These are phyloP conservation scores for Rousettus leschenaultii DNA, from an alignment of 2,113 vertebrate species.

Conservation along the genomic window DNA sequence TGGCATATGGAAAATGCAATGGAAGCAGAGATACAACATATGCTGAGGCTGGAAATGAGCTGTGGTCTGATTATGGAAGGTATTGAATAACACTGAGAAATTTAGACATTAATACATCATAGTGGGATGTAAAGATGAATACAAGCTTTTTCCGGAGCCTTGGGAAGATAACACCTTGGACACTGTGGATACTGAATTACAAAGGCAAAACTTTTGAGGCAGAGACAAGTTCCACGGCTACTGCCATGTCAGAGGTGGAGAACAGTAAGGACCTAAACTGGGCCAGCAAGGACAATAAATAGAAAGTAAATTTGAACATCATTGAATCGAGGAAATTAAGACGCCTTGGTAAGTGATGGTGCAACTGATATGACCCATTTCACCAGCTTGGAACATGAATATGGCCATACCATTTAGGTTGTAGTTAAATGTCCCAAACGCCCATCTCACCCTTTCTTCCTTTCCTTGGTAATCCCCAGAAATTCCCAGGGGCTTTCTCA, in stretches of 20 bases:
- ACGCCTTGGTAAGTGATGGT: neutral
- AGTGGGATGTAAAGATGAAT: neutral
- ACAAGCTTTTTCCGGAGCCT: neutral
- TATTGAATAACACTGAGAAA: neutral
- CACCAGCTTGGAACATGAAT: neutral
- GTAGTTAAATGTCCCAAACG: neutral
- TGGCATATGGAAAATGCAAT: neutral
- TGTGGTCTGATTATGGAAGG: neutral
- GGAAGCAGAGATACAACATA: neutral
- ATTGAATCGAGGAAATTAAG: neutral
- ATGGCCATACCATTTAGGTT: neutral
- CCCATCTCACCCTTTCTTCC: neutral
- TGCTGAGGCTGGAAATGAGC: neutral
- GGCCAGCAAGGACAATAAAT: neutral
- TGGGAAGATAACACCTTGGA: neutral
- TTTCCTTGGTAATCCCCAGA: neutral
- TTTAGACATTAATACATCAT: neutral
- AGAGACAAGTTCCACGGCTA: neutral
- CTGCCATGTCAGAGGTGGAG: neutral
- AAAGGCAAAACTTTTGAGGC: neutral
- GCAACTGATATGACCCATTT: neutral
- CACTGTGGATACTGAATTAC: neutral
- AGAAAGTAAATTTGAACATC: neutral
- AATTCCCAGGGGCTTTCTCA: neutral
- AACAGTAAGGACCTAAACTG: neutral